Conservation (phyloP, 2,888 invertebrate species). For the Aplocera efformata region DNA sequence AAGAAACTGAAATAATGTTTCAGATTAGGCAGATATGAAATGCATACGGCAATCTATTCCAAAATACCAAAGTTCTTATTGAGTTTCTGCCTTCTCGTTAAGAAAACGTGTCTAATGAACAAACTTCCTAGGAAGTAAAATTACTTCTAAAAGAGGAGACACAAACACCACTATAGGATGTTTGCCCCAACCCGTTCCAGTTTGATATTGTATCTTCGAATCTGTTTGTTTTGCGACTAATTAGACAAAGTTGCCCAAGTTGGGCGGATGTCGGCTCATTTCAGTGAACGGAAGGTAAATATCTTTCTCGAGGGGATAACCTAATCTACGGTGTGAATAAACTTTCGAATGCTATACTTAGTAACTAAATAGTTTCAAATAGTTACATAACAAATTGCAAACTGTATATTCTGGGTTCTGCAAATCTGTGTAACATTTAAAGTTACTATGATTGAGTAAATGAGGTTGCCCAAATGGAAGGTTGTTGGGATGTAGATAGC, state of each 20-base stretch:
- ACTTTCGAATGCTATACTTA: conserved; percentile 2
- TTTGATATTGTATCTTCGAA: conserved; percentile 29
- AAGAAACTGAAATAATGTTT: too few species aligned
- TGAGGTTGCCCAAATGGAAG: too few species aligned
- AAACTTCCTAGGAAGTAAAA: not conserved
- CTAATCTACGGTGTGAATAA: conserved; percentile 4
- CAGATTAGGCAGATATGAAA: too few species aligned
- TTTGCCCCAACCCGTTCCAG: conserved; percentile 33
- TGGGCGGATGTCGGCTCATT: conserved; percentile 42
- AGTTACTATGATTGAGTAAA: too few species aligned
- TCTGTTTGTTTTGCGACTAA: conserved; percentile 60
- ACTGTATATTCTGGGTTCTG: too few species aligned
- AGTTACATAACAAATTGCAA: not conserved
- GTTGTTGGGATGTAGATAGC: too few species aligned
- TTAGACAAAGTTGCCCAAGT: conserved; percentile 55
- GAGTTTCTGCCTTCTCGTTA: too few species aligned
- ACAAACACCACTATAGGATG: too few species aligned
- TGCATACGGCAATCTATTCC: too few species aligned
- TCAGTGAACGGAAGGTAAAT: conserved; percentile 38
- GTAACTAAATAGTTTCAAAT: not conserved
- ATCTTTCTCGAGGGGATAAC: conserved; percentile 38
- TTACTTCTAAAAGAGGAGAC: too few species aligned
- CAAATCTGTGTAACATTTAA: too few species aligned
- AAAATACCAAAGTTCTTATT: too few species aligned
- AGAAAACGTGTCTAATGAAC: not conserved